Conservation (phyloP, 1,140 invertebrate species). For the Asbolus verrucosus region DNA sequence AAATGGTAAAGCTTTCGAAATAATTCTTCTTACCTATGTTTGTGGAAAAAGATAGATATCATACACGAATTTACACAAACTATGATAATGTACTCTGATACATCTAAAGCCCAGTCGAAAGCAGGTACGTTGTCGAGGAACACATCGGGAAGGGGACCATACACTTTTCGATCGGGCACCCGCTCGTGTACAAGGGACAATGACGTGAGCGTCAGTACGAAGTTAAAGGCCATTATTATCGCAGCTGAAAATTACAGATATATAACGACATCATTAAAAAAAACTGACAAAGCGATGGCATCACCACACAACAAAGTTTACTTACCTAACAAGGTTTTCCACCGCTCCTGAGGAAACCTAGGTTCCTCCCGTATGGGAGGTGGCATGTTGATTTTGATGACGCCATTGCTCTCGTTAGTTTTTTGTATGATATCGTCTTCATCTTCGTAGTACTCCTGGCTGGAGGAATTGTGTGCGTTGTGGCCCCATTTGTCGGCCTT, state of each 20-base stretch:
- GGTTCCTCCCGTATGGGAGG: conserved; percentile 70
- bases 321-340: conserved; percentile 77
- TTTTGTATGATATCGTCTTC: conserved; percentile 60
- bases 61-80: conserved; percentile 79
- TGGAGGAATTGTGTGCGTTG: conserved; percentile 44
- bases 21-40: conserved; percentile 74
- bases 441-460: conserved; percentile 58
- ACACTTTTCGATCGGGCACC: conserved; percentile 78
- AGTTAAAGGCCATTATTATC: conserved; percentile 72
- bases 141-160: conserved; percentile 83
- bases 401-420: conserved; percentile 59
- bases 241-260: conserved; percentile 68
- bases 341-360: conserved; percentile 77
- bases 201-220: conserved; percentile 75
- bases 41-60: conserved; percentile 84
- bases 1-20: no score
- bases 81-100: conserved; percentile 89
- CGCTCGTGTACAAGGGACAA: conserved; percentile 87
- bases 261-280: conserved; percentile 31
- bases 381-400: conserved; percentile 66
- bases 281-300: conserved; percentile 20
- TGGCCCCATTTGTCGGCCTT: conserved; percentile 57
- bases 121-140: conserved; percentile 81
- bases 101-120: conserved; percentile 82
- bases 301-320: conserved; percentile 34